Evolutionary conservation across 2,113 vertebrate genomes (phyloP).

Genomic region (Prochilodus magdalenae): DNA sequence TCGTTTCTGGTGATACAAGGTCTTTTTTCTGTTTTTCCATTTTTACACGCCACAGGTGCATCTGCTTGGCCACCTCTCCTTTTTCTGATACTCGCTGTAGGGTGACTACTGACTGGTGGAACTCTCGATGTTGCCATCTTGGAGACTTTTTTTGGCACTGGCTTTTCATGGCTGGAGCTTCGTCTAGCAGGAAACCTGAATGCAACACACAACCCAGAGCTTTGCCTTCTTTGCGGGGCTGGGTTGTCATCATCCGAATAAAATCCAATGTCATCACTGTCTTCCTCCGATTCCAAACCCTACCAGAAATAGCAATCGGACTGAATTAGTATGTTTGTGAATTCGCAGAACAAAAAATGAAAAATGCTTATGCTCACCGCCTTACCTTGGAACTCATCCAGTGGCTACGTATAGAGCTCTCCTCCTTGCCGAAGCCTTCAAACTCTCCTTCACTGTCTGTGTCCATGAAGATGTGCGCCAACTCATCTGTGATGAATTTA

Average conservation of each 20-base stretch:
- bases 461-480: slow-evolving; percentile 88
- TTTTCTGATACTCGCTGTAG: slow-evolving; percentile 39
- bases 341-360: not conserved
- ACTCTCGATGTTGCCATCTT: slow-evolving; percentile 30
- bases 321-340: too few species aligned
- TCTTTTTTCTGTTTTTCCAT: slow-evolving; percentile 4
- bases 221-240: slow-evolving; percentile 72
- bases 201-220: slow-evolving; percentile 85
- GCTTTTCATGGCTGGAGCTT: slow-evolving; percentile 60
- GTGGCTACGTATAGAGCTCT: slow-evolving; percentile 59
- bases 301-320: slow-evolving; percentile 47
- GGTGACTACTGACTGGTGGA: not conserved
- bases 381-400: slow-evolving; percentile 62
- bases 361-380: slow-evolving; percentile 57
- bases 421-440: slow-evolving; percentile 81
- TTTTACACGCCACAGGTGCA: not conserved
- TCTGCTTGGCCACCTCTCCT: slow-evolving; percentile 9
- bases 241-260: slow-evolving; percentile 74
- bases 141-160: slow-evolving; percentile 53
- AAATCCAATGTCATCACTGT: slow-evolving; percentile 69
- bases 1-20: slow-evolving; percentile 29
- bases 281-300: slow-evolving; percentile 70
- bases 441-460: slow-evolving; percentile 89
- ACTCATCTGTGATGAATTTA: slow-evolving; percentile 83
- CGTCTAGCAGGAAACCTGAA: slow-evolving; percentile 89